Percentiles rank a stretch among this genome's conserved stretches.
phyloP scores from a whole-genome alignment of 2,888 invertebrate species.

The Torymus aiolomorphi region DNA sequence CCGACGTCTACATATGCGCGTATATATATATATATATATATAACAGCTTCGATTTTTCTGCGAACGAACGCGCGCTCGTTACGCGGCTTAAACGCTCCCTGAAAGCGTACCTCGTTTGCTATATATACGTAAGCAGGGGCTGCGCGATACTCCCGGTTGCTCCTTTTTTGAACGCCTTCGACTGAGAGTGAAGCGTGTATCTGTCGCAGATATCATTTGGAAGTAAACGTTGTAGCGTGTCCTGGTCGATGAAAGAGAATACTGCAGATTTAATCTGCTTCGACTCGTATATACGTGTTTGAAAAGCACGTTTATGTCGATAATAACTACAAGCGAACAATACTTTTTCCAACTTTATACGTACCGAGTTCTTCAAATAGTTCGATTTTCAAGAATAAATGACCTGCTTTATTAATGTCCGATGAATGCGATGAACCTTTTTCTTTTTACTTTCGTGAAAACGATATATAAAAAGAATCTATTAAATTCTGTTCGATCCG shows the following conservation, averaged over 20 bases:
- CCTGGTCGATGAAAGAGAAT: background rate
- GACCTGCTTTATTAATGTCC: constrained; percentile 23
- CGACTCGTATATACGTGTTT: constrained; percentile 8
- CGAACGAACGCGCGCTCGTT: constrained; percentile 44
- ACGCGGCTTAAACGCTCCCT: constrained; percentile 51
- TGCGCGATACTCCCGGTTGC: background rate
- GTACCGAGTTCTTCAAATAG: constrained; percentile 9
- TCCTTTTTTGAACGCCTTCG: background rate
- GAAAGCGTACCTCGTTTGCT: constrained; percentile 57
- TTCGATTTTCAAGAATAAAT: constrained; percentile 9
- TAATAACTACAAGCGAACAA: constrained; percentile 67
- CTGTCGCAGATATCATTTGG: too few relatives aligned
- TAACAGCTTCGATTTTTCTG: constrained; percentile 58
- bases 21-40: too few relatives aligned
- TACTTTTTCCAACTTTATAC: constrained; percentile 3
- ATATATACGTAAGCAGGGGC: background rate
- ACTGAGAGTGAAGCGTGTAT: too few relatives aligned
- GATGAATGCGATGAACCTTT: constrained; percentile 67
- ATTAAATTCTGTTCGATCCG: too few relatives aligned
- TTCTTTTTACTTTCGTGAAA: constrained; percentile 59
- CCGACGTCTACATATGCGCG: too few relatives aligned
- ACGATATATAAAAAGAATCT: too few relatives aligned
- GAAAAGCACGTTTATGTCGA: constrained; percentile 68
- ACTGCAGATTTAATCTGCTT: constrained; percentile 50
- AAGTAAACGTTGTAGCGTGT: too few relatives aligned